phyloP scores from a whole-genome alignment of 2,888 invertebrate genomes.

The Rhimphoctona megacephalus region DNA sequence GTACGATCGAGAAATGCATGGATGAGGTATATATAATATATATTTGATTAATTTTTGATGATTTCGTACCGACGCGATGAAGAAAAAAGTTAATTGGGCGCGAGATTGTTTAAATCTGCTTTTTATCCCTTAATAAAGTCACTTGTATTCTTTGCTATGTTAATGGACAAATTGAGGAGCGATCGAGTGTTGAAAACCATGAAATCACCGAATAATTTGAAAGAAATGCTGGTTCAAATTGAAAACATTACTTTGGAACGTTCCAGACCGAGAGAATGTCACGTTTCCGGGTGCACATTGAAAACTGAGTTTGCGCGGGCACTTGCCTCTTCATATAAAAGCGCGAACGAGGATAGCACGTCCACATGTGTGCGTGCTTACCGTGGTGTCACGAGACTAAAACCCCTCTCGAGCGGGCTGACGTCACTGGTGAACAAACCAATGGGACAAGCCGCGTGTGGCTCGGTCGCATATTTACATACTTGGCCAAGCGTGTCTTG shows the following conservation, averaged over 20 bases:
- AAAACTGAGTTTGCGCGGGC: conserved; percentile 76
- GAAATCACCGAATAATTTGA: not conserved
- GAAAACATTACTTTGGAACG: conserved; percentile 12
- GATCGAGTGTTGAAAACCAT: not conserved
- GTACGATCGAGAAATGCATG: conserved; percentile 64
- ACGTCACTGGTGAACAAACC: conserved; percentile 71
- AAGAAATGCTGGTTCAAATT: conserved; percentile 6
- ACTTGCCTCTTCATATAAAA: conserved; percentile 77
- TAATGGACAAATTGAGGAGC: not conserved
- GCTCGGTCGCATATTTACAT: conserved; percentile 58
- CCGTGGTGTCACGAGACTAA: conserved; percentile 68
- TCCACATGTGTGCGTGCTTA: conserved; percentile 62
- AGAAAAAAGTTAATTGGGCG: not conserved
- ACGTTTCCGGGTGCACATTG: conserved; percentile 66
- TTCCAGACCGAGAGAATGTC: conserved; percentile 50
- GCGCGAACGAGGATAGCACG: conserved; percentile 69
- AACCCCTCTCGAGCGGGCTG: conserved; percentile 67
- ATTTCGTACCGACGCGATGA: not conserved
- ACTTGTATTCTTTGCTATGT: not conserved
- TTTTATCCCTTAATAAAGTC: not conserved
- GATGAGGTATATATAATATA: conserved; percentile 37
- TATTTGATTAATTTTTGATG: conserved; percentile 30
- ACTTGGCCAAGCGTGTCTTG: conserved; percentile 56
- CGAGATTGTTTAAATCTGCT: not conserved
- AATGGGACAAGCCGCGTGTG: conserved; percentile 60